Evolutionary conservation across 2,888 invertebrate species (phyloP).

Genomic region (Oscheius sp.): DNA sequence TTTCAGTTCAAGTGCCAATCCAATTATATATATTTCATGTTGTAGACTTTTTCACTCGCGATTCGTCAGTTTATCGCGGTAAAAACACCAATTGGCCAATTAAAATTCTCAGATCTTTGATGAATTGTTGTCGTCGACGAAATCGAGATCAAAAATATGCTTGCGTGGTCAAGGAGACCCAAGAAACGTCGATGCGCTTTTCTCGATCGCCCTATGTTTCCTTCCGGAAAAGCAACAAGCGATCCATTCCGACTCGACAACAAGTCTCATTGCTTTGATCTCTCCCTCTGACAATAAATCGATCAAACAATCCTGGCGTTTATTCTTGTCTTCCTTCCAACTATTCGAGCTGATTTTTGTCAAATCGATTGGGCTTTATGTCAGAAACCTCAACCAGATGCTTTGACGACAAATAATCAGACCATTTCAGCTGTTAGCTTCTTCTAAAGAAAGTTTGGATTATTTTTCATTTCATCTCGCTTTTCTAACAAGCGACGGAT

Average conservation of each 20-base stretch:
- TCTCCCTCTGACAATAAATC: constrained; percentile 15
- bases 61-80: constrained; percentile 31
- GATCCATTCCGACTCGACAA: constrained; percentile 3
- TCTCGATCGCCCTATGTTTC: constrained; percentile 28
- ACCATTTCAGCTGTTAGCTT: no score
- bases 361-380: no score
- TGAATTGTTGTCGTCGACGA: constrained; percentile 2
- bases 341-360: background rate
- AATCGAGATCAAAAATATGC: constrained; percentile 1
- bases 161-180: constrained; percentile 12
- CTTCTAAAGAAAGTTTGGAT: no score
- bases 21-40: constrained; percentile 60
- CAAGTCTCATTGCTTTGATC: constrained; percentile 24
- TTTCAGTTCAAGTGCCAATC: constrained; percentile 56
- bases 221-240: constrained; percentile 26
- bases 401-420: no score
- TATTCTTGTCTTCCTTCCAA: background rate
- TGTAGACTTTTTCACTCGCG: constrained; percentile 57
- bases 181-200: background rate
- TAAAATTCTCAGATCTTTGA: background rate
- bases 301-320: background rate
- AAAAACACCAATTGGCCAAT: no score
- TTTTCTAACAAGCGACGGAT: no score
- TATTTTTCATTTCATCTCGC: no score
- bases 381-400: no score